phyloP scores from a whole-genome alignment of 2,888 invertebrate species.

The Pachliopta kotzebuea region DNA sequence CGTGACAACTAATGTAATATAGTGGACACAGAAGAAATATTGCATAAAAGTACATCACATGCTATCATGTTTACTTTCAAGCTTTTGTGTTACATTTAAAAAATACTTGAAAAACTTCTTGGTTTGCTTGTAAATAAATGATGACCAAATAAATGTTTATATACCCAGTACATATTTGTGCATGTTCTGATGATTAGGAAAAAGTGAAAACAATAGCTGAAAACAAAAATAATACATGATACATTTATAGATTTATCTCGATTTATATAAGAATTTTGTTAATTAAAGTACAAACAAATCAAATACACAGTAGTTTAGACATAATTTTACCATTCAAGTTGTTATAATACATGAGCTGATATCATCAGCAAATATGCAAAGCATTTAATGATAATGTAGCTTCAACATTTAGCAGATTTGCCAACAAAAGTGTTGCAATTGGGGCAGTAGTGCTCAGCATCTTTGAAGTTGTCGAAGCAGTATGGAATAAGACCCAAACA shows the following conservation, averaged over 20 bases:
- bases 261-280: neutral
- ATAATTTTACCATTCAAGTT: neutral
- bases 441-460: conserved; percentile 75
- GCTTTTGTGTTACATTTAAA: no score
- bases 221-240: neutral
- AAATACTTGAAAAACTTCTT: no score
- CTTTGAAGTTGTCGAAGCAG: conserved; percentile 75
- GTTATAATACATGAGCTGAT: conserved; percentile 8
- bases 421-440: conserved; percentile 75
- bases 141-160: no score
- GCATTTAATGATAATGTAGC: neutral
- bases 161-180: no score
- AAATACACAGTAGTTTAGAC: neutral
- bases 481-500: conserved; percentile 72
- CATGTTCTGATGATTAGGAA: no score
- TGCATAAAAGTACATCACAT: no score
- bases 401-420: conserved; percentile 69
- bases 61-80: no score
- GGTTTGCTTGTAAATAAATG: no score
- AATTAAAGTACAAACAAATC: neutral
- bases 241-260: neutral
- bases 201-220: no score
- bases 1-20: no score
- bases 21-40: no score
- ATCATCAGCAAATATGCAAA: conserved; percentile 9